Percentiles rank a stretch among this genome's conserved stretches.
Evolutionary conservation across 2,888 invertebrate genomes (phyloP).

Genomic region (Steromphala cineraria): DNA sequence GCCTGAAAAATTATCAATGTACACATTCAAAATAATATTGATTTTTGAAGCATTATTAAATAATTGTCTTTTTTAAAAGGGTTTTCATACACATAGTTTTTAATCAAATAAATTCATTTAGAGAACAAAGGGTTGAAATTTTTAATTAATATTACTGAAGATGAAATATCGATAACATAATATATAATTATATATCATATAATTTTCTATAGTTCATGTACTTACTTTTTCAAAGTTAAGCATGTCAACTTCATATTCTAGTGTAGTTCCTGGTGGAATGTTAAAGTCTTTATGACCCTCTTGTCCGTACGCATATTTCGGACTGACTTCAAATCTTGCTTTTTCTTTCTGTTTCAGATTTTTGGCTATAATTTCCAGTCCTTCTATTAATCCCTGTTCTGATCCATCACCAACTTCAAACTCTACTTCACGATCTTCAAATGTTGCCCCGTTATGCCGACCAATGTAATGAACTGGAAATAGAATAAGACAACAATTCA

Average conservation of each 20-base stretch:
- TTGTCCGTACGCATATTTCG: slow-evolving; percentile 88
- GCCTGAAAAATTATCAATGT: slow-evolving; percentile 76
- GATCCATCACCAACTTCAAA: slow-evolving; percentile 91
- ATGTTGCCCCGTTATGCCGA: slow-evolving; percentile 80
- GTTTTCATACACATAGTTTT: no score
- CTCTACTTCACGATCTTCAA: slow-evolving; percentile 88
- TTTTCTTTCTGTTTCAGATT: slow-evolving; percentile 88
- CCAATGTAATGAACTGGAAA: slow-evolving; percentile 85
- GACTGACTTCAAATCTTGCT: slow-evolving; percentile 80
- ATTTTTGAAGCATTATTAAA: no score
- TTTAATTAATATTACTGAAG: no score
- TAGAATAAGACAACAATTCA: slow-evolving; percentile 20
- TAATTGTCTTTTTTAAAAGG: no score
- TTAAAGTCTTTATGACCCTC: slow-evolving; percentile 82
- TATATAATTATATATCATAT: no score
- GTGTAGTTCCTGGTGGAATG: slow-evolving; percentile 85
- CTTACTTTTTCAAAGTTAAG: slow-evolving; percentile 87
- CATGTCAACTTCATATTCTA: slow-evolving; percentile 86
- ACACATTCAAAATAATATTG: not conserved
- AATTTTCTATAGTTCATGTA: no score
- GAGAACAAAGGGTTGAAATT: no score
- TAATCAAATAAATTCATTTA: no score
- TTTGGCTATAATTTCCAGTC: slow-evolving; percentile 78
- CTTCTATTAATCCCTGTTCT: slow-evolving; percentile 85
- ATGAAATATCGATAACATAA: no score